These are phyloP conservation scores for Macquaria australasica DNA, from an alignment of 2,113 vertebrate genomes.

Conservation along the genomic window DNA sequence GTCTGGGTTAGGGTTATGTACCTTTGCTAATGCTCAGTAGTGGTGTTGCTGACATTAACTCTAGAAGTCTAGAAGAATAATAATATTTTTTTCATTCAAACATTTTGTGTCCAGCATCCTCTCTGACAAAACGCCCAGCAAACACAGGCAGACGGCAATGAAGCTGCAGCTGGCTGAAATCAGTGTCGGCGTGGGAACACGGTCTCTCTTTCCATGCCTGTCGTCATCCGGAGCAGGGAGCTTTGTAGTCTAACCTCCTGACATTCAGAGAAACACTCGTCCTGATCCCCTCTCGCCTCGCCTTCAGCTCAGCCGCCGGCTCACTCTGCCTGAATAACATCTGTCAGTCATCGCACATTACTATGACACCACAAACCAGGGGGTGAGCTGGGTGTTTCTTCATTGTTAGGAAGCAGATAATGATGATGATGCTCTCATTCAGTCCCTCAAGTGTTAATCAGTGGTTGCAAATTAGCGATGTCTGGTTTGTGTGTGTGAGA, in stretches of 20 bases:
- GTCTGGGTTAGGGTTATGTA: background rate
- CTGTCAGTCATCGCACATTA: constrained; percentile 67
- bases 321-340: constrained; percentile 64
- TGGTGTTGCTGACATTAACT: background rate
- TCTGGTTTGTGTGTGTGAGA: constrained; percentile 23
- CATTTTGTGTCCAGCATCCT: background rate
- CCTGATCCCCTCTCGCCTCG: constrained; percentile 3
- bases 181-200: constrained; percentile 10
- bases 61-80: background rate
- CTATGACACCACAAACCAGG: constrained; percentile 67
- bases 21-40: background rate
- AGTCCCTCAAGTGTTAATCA: constrained; percentile 11
- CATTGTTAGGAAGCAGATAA: constrained; percentile 25
- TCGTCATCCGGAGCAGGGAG: constrained; percentile 29
- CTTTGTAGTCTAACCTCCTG: constrained; percentile 31
- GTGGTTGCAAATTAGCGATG: constrained; percentile 21
- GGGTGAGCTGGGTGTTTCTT: constrained; percentile 20
- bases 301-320: constrained; percentile 21
- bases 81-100: too few relatives aligned
- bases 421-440: constrained; percentile 30
- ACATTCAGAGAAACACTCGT: constrained; percentile 28
- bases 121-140: background rate
- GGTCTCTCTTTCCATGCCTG: constrained; percentile 15
- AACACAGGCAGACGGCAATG: background rate
- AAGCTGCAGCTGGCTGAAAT: background rate